Conservation (phyloP, 2,797 vertebrate species). For the Danio kyathit region DNA sequence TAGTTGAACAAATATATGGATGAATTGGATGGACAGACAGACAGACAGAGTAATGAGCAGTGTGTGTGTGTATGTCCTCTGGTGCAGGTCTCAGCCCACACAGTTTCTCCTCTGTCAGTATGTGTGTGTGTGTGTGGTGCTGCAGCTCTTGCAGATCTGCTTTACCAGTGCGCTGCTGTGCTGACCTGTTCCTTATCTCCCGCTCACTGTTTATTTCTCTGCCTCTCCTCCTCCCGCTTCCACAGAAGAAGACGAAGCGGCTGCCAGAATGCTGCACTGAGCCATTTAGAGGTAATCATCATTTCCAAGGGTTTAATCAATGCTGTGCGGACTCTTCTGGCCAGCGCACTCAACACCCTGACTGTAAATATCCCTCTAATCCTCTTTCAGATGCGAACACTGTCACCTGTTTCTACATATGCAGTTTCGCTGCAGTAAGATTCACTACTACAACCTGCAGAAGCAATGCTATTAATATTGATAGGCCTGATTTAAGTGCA, state of each 20-base stretch:
- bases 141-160: constrained; percentile 28
- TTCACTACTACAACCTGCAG: neutral
- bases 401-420: neutral
- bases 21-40: too few species aligned
- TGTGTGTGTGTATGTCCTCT: constrained; percentile 5
- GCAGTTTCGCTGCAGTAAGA: neutral
- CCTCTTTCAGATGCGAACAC: constrained; percentile 22
- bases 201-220: constrained; percentile 32
- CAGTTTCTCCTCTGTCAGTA: constrained; percentile 27
- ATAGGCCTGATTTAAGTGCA: too few species aligned
- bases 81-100: constrained; percentile 25
- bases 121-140: constrained; percentile 39
- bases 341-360: neutral
- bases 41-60: neutral
- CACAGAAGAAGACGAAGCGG: constrained; percentile 29
- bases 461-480: too few species aligned
- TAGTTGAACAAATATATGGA: too few species aligned
- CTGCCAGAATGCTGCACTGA: constrained; percentile 22
- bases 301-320: constrained; percentile 42
- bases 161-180: constrained; percentile 28
- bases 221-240: neutral
- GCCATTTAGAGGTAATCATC: constrained; percentile 51
- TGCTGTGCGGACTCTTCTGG: constrained; percentile 15
- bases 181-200: constrained; percentile 29
- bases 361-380: constrained; percentile 13